Evolutionary conservation across 2,113 vertebrate genomes (phyloP).

Genomic region (Nannospalax galili): DNA sequence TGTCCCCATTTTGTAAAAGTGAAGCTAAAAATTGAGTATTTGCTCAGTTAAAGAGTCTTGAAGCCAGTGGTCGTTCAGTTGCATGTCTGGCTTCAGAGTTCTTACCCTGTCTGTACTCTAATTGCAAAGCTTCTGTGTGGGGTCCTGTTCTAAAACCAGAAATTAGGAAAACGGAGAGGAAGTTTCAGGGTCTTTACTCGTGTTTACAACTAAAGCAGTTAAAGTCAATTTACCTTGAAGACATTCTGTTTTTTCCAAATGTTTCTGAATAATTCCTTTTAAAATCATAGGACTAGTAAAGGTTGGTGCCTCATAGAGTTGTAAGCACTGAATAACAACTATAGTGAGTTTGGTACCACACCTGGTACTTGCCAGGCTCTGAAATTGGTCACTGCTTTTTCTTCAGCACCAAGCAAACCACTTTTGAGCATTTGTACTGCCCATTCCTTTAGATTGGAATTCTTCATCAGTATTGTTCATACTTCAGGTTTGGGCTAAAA

Average conservation of each 20-base stretch:
- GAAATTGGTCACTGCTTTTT: not conserved
- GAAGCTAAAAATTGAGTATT: not conserved
- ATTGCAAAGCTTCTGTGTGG: not conserved
- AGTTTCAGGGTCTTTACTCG: not conserved
- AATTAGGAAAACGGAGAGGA: not conserved
- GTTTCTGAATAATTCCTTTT: not conserved
- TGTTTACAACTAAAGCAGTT: slow-evolving; percentile 24
- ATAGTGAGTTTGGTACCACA: not conserved
- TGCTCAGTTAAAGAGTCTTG: not conserved
- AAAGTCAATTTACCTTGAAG: not conserved
- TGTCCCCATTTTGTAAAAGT: not conserved
- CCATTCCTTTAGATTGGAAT: not conserved
- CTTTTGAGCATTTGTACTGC: not conserved
- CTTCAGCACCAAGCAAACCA: not conserved
- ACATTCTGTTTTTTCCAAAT: not conserved
- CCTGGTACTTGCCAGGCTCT: not conserved
- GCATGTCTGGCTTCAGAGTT: not conserved
- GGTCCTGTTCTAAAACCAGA: not conserved
- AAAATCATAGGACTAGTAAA: not conserved
- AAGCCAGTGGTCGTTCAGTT: not conserved
- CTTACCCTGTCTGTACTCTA: not conserved
- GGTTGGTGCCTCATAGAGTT: not conserved
- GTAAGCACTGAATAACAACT: not conserved
- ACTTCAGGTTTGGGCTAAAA: not conserved
- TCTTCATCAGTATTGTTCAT: not conserved